phyloP scores from a whole-genome alignment of 2,888 invertebrate genomes.

The Salticus scenicus region DNA sequence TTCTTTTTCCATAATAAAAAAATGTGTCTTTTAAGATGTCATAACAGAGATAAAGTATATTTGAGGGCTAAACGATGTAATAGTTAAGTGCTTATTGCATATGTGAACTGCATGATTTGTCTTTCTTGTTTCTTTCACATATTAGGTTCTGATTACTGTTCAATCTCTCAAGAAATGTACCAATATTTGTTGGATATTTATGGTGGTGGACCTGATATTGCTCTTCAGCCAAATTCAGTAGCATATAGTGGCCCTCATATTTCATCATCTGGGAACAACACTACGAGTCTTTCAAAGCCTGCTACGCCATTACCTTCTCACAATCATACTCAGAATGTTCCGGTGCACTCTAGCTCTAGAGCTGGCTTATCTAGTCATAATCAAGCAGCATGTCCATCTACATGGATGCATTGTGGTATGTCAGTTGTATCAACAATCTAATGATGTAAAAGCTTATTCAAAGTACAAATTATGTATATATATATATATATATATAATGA shows the following conservation, averaged over 20 bases:
- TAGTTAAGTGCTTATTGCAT: too few species aligned
- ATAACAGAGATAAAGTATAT: too few species aligned
- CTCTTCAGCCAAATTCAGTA: conserved; percentile 74
- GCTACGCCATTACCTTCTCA: neutral
- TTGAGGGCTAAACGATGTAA: too few species aligned
- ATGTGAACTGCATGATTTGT: too few species aligned
- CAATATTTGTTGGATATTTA: conserved; percentile 89
- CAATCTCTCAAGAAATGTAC: conserved; percentile 90
- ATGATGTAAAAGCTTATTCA: too few species aligned
- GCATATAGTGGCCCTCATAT: conserved; percentile 15
- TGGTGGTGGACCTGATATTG: conserved; percentile 91
- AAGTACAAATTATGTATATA: too few species aligned
- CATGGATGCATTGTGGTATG: conserved; percentile 32
- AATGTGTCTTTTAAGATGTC: too few species aligned
- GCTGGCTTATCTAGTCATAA: conserved; percentile 46
- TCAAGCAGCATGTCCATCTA: conserved; percentile 15
- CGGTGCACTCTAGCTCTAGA: conserved; percentile 36
- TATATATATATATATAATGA: too few species aligned
- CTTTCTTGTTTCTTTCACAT: neutral
- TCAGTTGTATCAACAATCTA: neutral
- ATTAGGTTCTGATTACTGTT: conserved; percentile 82
- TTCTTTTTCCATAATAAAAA: too few species aligned
- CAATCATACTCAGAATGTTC: conserved; percentile 3
- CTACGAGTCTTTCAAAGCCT: conserved; percentile 14
- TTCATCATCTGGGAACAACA: conserved; percentile 8